phyloP scores from a whole-genome alignment of 2,888 invertebrate species.

The Acronicta psi region DNA sequence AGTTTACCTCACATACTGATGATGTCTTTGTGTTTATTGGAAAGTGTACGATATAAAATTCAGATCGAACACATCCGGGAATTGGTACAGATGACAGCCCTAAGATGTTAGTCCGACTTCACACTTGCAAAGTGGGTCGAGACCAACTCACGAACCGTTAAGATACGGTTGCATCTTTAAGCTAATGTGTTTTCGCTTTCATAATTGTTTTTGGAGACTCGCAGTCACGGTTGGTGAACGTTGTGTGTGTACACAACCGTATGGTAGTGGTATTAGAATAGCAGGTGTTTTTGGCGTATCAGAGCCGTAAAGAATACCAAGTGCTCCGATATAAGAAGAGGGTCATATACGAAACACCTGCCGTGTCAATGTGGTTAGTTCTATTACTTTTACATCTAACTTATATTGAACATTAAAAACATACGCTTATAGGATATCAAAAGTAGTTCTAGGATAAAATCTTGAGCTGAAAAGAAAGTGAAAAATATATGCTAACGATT shows the following conservation, averaged over 20 bases:
- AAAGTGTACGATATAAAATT: too few species aligned
- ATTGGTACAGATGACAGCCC: background rate
- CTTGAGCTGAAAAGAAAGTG: background rate
- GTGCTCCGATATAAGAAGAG: too few species aligned
- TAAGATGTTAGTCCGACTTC: slow-evolving; percentile 40
- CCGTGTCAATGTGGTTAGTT: too few species aligned
- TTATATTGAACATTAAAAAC: too few species aligned
- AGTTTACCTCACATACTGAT: too few species aligned
- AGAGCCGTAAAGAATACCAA: background rate
- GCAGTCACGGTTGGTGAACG: slow-evolving; percentile 31
- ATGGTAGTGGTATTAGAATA: slow-evolving; percentile 12
- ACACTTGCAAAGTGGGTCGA: slow-evolving; percentile 59
- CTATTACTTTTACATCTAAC: too few species aligned
- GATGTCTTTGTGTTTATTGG: too few species aligned
- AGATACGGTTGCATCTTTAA: slow-evolving; percentile 60
- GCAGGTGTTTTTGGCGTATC: slow-evolving; percentile 3
- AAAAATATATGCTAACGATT: slow-evolving; percentile 1
- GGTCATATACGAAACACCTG: too few species aligned
- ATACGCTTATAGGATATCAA: too few species aligned
- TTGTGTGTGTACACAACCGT: slow-evolving; percentile 28
- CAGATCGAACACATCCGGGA: too few species aligned
- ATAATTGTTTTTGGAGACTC: slow-evolving; percentile 53
- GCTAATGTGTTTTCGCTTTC: slow-evolving; percentile 70
- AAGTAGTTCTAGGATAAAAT: too few species aligned
- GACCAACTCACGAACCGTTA: slow-evolving; percentile 60